These are phyloP conservation scores for Hedya salicella DNA, from an alignment of 2,888 invertebrate genomes.

Conservation along the genomic window DNA sequence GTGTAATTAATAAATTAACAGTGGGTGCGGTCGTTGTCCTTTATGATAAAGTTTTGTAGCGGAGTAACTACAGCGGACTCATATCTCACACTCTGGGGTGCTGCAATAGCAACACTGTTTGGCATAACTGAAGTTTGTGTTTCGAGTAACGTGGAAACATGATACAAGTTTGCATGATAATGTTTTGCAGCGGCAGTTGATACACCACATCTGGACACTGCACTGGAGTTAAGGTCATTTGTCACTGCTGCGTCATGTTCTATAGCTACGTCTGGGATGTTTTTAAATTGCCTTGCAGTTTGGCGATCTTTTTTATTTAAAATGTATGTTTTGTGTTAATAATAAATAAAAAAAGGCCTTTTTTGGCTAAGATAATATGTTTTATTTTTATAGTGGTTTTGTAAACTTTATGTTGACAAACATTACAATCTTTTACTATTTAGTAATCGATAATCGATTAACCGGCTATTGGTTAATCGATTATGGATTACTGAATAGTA, in stretches of 20 bases:
- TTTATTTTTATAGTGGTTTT: not conserved
- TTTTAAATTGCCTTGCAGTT: too few relatives aligned
- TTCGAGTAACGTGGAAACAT: not conserved
- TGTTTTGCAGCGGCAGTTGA: constrained; percentile 76
- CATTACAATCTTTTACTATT: too few relatives aligned
- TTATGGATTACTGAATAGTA: too few relatives aligned
- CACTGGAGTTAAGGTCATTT: constrained; percentile 68
- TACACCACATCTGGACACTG: constrained; percentile 77
- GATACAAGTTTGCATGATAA: constrained; percentile 46
- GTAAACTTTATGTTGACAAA: too few relatives aligned
- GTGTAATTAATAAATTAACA: constrained; percentile 83
- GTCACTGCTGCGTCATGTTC: constrained; percentile 21
- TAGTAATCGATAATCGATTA: too few relatives aligned
- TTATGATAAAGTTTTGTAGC: constrained; percentile 43
- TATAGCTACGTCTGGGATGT: not conserved
- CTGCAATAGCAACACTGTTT: not conserved
- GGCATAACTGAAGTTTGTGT: not conserved
- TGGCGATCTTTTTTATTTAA: too few relatives aligned
- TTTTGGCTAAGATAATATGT: too few relatives aligned
- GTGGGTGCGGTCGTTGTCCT: constrained; percentile 76
- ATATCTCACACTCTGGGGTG: too few relatives aligned
- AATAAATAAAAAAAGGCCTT: too few relatives aligned
- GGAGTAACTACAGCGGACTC: constrained; percentile 15
- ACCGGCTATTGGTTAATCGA: too few relatives aligned
- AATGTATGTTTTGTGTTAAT: too few relatives aligned